Evolutionary conservation across 1,140 invertebrate species (phyloP), one percentile per base, ranked within the genome.

Genomic region (Brachionus rotundiformis): DNA sequence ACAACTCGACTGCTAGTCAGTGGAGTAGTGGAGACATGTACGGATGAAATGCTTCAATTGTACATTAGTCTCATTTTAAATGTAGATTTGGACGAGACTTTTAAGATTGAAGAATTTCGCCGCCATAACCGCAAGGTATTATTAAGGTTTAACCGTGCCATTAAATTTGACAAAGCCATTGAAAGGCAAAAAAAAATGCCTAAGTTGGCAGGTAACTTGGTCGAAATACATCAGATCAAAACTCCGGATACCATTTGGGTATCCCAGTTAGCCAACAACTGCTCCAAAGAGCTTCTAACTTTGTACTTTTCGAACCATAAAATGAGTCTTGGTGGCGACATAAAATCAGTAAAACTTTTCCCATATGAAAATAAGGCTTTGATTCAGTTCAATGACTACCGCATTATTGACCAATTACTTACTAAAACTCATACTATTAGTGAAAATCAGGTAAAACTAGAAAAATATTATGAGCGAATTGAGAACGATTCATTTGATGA

Each of bases 101-200:
- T 79, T 63, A 79, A 79, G 27, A 59, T 79, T 36, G 76, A 79
- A 25, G 47, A 79, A 63, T 79, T 59, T 33, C 47, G 76, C n/a
- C 76, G 76, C 19, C 54, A 79, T 31, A 36, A 29, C 8, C 76
- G 59, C 25, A 19, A 47, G 13, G 76, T 79, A 13, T 3, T 27
- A 16, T 6, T 79, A 25, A 79, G 31, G 16, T 63, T 79, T 27
- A 79, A 61, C 47, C 76, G 76, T 8, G 3, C 1, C 6, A 36
- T 36, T 31, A 19, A 79, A 5, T 79, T 59, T 19, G 76, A 79
- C n/a, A 16, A 59, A 25, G 59, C 54, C 3, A 19, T 59, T 0
- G 16, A 29, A 10, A 23, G 47, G 8, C 76, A 39, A 39, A 79
- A 79, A 59, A 79, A 79, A 63, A 10, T 79, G 6, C 76, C 76